A percentile compares a stretch with the other conserved stretches of the same genome.
Evolutionary conservation across 1,140 invertebrate genomes (phyloP).

Genomic region (Plectrocnemia conspersa): DNA sequence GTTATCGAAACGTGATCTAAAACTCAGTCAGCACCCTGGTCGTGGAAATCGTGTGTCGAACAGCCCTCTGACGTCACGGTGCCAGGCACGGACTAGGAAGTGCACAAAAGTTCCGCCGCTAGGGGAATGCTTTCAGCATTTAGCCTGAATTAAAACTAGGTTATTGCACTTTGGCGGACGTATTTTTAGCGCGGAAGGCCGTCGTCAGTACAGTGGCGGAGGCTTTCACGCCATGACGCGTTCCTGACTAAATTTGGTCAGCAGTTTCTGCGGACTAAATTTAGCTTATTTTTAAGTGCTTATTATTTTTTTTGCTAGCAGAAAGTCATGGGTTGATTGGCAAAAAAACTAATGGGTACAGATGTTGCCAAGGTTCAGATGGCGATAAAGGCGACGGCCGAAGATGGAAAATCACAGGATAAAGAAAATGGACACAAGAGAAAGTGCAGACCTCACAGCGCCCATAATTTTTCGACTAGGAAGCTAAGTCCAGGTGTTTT

Average conservation of each 20-base stretch:
- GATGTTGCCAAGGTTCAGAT: slow-evolving; percentile 36
- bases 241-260: slow-evolving; percentile 14
- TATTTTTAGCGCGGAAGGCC: slow-evolving; percentile 39
- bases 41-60: not conserved
- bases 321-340: slow-evolving; percentile 2
- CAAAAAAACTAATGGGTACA: not conserved
- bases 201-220: slow-evolving; percentile 39
- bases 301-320: not conserved
- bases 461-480: slow-evolving; percentile 46
- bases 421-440: slow-evolving; percentile 45
- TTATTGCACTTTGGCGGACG: slow-evolving; percentile 47
- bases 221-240: slow-evolving; percentile 36
- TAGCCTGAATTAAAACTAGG: slow-evolving; percentile 52
- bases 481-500: slow-evolving; percentile 46
- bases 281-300: no score
- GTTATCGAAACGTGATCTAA: not conserved
- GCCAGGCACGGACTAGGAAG: slow-evolving; percentile 48
- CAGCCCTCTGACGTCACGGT: slow-evolving; percentile 45
- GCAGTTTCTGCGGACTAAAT: no score
- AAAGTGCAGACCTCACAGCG: slow-evolving; percentile 45
- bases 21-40: not conserved
- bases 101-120: slow-evolving; percentile 42
- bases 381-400: slow-evolving; percentile 48
- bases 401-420: slow-evolving; percentile 45
- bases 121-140: slow-evolving; percentile 43